A percentile compares a stretch with the other conserved stretches of the same genome.
phyloP scores from a whole-genome alignment of 2,113 vertebrate species.

The Percina caprodes region DNA sequence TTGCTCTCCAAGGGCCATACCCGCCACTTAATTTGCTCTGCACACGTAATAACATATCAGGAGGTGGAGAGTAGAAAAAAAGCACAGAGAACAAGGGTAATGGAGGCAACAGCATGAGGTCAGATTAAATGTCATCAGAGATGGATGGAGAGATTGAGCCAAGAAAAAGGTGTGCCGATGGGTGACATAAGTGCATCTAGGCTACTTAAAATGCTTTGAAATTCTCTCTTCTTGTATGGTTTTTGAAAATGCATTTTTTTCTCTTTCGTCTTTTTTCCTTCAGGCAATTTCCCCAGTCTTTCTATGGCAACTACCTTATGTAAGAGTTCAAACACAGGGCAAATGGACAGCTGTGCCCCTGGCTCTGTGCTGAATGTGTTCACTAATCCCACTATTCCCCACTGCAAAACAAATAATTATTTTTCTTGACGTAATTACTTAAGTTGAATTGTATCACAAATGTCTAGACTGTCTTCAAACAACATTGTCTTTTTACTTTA shows the following conservation, averaged over 20 bases:
- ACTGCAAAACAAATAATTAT: neutral
- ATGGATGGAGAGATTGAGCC: conserved; percentile 5
- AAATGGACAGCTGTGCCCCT: neutral
- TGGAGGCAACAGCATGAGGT: conserved; percentile 49
- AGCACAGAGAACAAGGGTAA: conserved; percentile 16
- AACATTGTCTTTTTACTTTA: conserved; percentile 4
- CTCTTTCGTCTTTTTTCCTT: neutral
- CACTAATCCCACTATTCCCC: neutral
- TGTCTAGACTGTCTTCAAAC: neutral
- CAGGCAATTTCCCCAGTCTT: conserved; percentile 35
- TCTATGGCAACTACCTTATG: conserved; percentile 52
- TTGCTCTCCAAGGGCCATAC: neutral
- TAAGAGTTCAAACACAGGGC: conserved; percentile 33
- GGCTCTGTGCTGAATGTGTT: conserved; percentile 15
- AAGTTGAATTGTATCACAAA: neutral
- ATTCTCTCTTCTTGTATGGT: neutral
- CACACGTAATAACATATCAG: neutral
- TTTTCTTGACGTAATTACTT: conserved; percentile 1
- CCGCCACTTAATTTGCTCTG: conserved; percentile 22
- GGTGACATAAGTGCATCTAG: conserved; percentile 30
- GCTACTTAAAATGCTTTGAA: conserved; percentile 15
- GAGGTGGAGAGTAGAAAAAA: conserved; percentile 26
- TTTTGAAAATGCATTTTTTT: neutral
- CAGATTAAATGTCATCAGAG: conserved; percentile 31
- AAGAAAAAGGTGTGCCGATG: conserved; percentile 41